A percentile compares a stretch with the other conserved stretches of the same genome.
phyloP scores from a whole-genome alignment of 23 tunicate genomes.

The Botrylloides violaceus region DNA sequence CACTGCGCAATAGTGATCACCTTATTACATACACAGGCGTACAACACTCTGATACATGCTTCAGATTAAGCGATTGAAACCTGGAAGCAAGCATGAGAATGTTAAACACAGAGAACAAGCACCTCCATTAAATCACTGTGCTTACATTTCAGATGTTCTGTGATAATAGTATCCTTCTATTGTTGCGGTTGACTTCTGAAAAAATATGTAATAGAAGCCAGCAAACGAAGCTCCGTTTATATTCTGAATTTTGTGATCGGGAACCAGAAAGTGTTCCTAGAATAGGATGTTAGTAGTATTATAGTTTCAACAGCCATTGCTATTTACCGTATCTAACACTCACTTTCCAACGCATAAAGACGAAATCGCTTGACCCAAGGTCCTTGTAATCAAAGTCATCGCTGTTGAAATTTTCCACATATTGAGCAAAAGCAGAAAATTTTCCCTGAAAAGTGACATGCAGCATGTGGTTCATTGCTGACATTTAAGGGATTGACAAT shows the following conservation, averaged over 20 bases:
- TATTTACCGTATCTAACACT: background rate
- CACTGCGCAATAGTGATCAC: slow-evolving; percentile 11
- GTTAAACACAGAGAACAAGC: too few relatives aligned
- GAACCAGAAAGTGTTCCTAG: slow-evolving; percentile 93
- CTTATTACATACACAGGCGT: slow-evolving; percentile 1
- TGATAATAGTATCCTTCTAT: slow-evolving; percentile 88
- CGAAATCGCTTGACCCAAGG: slow-evolving; percentile 59
- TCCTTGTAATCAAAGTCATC: slow-evolving; percentile 80
- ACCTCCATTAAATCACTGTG: too few relatives aligned
- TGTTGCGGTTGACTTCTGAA: slow-evolving; percentile 71
- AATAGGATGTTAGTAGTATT: background rate
- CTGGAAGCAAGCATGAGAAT: background rate
- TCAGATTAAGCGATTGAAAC: slow-evolving; percentile 64
- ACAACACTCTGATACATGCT: slow-evolving; percentile 64
- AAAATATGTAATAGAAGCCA: slow-evolving; percentile 95
- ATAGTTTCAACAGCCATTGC: background rate
- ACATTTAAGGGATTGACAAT: too few relatives aligned
- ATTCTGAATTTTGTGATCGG: slow-evolving; percentile 83
- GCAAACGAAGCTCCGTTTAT: slow-evolving; percentile 92
- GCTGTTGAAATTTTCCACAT: slow-evolving; percentile 71
- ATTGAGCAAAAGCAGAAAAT: slow-evolving; percentile 60
- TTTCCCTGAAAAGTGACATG: slow-evolving; percentile 38
- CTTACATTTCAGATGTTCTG: slow-evolving; percentile 83
- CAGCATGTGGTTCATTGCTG: background rate
- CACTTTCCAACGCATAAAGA: slow-evolving; percentile 99